Evolutionary conservation across 2,797 vertebrate species (phyloP), one percentile per base, ranked within the genome.

Genomic region (Enteromius treurensis): DNA sequence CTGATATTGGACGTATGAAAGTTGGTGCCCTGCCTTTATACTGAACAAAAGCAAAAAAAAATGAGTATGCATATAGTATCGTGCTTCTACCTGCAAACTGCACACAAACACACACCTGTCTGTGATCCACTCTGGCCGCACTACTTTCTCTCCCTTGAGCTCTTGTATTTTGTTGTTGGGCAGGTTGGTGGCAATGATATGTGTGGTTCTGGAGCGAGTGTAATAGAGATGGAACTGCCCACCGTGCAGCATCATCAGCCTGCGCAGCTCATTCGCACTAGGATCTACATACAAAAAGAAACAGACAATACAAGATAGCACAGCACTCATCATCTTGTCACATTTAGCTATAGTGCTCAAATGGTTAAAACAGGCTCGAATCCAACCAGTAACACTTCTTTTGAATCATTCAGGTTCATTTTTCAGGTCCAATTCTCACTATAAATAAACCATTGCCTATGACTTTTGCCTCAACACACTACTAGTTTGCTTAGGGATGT

Each of bases 201-300:
- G 98, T 53, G 97, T 98, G 91, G 96, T 99, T 94, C 97, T 98
- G 85, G 96, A 97, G 89, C 95, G 96, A 14, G 97, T 97, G 91
- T 98, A 99, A 91, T 99, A 99, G 32, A 95, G 34, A 71, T 99
- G 97, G 90, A 96, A 98, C 86, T 98, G 98, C 45, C 98, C 98
- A 23, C 98, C 98, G 62, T 99, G 98, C 86, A 98, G 91, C 96
- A 98, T 97, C 97, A 99, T 99, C 81, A 99, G 91, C 86, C 94
- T 94, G 85, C 97, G 97, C 74, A 99, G 94, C 88, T 99, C 97
- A 87, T 98, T 97, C 87, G 97, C 96, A 91, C 95, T 96, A 40
- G 98, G 98, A 64, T 98, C 98, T 99, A 85, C 53, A 83, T 11
- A 77, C 11, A 21, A 40, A 23, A 77, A 51, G 26, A 75, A 26